Percentiles rank a stretch among this genome's conserved stretches.
Evolutionary conservation across 2,797 vertebrate genomes (phyloP).

Genomic region (Hypotaenidia okinawae): DNA sequence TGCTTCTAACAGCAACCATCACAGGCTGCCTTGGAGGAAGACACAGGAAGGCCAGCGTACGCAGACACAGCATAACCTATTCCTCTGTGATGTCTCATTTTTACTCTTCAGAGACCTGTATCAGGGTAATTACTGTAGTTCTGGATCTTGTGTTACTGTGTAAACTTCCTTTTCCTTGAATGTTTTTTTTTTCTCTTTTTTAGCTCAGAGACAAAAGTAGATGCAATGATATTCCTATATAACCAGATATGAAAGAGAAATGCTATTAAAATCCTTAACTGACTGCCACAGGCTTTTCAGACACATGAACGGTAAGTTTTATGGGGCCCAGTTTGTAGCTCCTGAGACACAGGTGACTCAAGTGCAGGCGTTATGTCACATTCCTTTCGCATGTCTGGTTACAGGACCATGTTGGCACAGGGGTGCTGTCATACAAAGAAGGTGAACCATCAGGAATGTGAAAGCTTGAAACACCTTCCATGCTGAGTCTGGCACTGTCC

Average conservation of each 20-base stretch:
- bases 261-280: neutral
- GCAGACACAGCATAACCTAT: conserved; percentile 55
- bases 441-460: neutral
- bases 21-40: neutral
- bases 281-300: neutral
- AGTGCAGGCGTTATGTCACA: neutral
- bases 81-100: conserved; percentile 38
- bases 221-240: neutral
- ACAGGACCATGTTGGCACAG: fast-evolving
- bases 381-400: neutral
- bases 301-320: neutral
- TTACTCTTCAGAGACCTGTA: neutral
- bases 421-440: neutral
- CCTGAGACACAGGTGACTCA: neutral
- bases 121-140: conserved; percentile 6
- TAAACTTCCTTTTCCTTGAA: conserved; percentile 35
- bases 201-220: neutral
- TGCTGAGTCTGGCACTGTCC: neutral
- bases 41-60: neutral
- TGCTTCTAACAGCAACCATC: conserved; percentile 10
- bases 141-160: conserved; percentile 24
- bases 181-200: neutral
- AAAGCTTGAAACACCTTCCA: neutral
- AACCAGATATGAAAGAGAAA: neutral
- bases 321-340: neutral